Evolutionary conservation across 2,113 vertebrate species (phyloP).

Genomic region (Okapia johnstoni): DNA sequence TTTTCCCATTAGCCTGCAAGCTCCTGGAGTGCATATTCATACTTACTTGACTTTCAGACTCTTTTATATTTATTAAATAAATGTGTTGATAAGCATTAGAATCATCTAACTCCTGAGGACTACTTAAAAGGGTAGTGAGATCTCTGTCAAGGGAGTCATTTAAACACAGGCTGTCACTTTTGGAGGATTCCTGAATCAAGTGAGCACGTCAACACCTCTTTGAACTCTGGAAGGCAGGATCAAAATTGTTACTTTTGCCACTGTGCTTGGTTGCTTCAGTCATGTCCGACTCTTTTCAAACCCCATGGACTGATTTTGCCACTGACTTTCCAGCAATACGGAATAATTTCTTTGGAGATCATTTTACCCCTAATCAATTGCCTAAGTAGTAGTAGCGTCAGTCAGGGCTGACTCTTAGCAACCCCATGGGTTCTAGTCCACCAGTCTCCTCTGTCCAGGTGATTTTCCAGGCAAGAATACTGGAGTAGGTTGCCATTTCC

Average conservation of each 20-base stretch:
- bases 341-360: constrained; percentile 44
- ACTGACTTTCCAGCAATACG: not conserved
- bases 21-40: not conserved
- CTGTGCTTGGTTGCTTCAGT: not conserved
- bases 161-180: not conserved
- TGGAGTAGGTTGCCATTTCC: not conserved
- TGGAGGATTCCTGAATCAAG: not conserved
- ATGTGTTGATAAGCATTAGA: not conserved
- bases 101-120: not conserved
- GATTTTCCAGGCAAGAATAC: not conserved
- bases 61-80: not conserved
- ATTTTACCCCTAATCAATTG: constrained; percentile 27
- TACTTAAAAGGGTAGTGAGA: not conserved
- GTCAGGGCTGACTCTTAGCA: not conserved
- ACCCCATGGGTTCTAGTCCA: not conserved
- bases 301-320: not conserved
- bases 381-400: constrained; percentile 48
- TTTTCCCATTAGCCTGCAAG: not conserved
- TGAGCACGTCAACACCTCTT: not conserved
- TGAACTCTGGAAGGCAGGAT: not conserved
- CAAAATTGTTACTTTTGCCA: not conserved
- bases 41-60: not conserved
- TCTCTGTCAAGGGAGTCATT: not conserved
- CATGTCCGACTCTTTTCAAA: not conserved
- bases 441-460: not conserved